These are phyloP conservation scores for Nannobrachium achirus DNA, from an alignment of 2,113 vertebrate species.

Conservation along the genomic window DNA sequence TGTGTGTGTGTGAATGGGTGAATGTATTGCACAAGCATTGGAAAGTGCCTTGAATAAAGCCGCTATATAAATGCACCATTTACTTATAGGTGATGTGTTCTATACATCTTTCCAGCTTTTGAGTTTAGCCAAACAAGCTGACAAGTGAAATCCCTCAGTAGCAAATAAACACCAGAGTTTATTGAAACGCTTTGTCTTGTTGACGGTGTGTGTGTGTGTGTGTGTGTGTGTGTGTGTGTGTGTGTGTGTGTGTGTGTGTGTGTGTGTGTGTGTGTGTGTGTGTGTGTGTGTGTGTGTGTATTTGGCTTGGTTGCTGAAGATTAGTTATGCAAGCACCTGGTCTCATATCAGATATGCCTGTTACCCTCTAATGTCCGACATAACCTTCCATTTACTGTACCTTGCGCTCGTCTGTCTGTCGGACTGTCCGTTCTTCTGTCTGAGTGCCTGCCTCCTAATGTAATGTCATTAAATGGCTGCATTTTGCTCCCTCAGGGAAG, in stretches of 20 bases:
- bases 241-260: too few species aligned
- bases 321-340: not conserved
- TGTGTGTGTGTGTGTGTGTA: too few species aligned
- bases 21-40: too few species aligned
- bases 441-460: conserved; percentile 19
- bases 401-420: conserved; percentile 2
- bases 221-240: too few species aligned
- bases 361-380: not conserved
- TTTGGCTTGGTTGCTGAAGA: too few species aligned
- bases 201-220: not conserved
- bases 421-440: not conserved
- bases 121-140: not conserved
- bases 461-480: conserved; percentile 48
- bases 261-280: too few species aligned
- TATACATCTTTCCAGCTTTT: not conserved
- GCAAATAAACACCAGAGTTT: not conserved
- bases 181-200: not conserved
- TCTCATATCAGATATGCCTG: not conserved
- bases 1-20: conserved; percentile 10
- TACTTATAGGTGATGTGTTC: too few species aligned
- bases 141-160: not conserved
- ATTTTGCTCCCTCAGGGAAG: conserved; percentile 34
- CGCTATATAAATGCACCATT: too few species aligned
- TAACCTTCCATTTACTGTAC: conserved; percentile 29
- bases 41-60: too few species aligned